Evolutionary conservation across 2,113 vertebrate genomes (phyloP).

Genomic region (Siniperca knerii): DNA sequence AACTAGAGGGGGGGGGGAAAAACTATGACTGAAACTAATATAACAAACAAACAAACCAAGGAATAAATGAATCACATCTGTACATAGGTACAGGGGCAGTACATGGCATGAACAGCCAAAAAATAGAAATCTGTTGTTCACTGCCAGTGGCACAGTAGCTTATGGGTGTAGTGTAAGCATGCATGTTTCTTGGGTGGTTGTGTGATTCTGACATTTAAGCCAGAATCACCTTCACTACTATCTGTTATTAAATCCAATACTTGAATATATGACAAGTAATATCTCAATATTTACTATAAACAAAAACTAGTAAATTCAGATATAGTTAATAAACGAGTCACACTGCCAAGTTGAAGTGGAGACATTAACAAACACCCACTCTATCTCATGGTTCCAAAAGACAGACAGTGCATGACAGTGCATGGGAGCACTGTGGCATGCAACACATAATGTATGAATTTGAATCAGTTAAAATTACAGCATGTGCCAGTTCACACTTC

Average conservation of each 20-base stretch:
- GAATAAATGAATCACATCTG: slow-evolving; percentile 1
- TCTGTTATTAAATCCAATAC: not conserved
- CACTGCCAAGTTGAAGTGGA: not conserved
- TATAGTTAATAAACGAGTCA: not conserved
- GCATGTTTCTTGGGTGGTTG: not conserved
- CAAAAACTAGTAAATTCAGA: not conserved
- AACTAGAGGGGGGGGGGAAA: not conserved
- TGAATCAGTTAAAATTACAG: slow-evolving; percentile 47
- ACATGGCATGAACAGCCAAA: not conserved
- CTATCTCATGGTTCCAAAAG: slow-evolving; percentile 44
- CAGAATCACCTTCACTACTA: not conserved
- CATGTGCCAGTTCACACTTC: slow-evolving; percentile 57
- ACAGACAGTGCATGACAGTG: slow-evolving; percentile 35
- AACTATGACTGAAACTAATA: not conserved
- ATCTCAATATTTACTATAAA: slow-evolving; percentile 11
- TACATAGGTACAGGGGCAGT: not conserved
- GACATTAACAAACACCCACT: not conserved
- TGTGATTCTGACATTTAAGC: not conserved
- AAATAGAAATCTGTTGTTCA: not conserved
- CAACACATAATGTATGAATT: slow-evolving; percentile 37
- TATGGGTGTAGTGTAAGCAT: too few relatives aligned
- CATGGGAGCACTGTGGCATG: slow-evolving; percentile 30
- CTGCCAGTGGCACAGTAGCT: not conserved
- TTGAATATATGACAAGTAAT: not conserved
- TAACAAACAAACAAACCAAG: slow-evolving; percentile 10